Percentiles rank a stretch among this genome's conserved stretches.
phyloP scores from a whole-genome alignment of 2,113 vertebrate species.

The Himantopus leucocephalus region DNA sequence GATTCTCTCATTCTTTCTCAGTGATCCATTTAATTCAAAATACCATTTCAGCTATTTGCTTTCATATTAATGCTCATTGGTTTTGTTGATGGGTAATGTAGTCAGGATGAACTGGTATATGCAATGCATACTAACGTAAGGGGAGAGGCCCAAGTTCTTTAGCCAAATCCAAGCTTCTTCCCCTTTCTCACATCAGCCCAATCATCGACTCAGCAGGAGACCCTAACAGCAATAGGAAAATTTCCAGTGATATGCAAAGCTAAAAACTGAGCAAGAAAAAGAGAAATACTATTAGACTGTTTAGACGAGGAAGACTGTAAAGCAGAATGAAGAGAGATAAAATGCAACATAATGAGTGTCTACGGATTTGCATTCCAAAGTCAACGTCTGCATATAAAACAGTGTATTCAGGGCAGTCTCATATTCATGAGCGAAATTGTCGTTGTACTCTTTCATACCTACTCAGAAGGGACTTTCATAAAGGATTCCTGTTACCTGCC shows the following conservation, averaged over 20 bases:
- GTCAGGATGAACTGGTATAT: background rate
- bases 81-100: background rate
- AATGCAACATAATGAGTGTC: background rate
- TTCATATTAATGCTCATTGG: background rate
- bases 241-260: background rate
- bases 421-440: background rate
- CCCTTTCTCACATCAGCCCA: background rate
- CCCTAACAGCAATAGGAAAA: background rate
- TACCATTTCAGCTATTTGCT: background rate
- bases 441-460: background rate
- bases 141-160: background rate
- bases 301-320: background rate
- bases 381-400: background rate
- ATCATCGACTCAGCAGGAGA: background rate
- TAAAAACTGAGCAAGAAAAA: background rate
- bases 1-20: background rate
- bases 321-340: background rate
- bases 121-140: accelerated
- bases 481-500: background rate
- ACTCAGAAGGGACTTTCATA: background rate
- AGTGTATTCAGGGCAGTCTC: background rate
- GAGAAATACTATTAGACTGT: background rate
- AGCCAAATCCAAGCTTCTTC: background rate
- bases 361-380: constrained; percentile 31
- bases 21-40: background rate